Conservation (phyloP, 1,140 invertebrate genomes). For the Pachypeltis micranthus region DNA sequence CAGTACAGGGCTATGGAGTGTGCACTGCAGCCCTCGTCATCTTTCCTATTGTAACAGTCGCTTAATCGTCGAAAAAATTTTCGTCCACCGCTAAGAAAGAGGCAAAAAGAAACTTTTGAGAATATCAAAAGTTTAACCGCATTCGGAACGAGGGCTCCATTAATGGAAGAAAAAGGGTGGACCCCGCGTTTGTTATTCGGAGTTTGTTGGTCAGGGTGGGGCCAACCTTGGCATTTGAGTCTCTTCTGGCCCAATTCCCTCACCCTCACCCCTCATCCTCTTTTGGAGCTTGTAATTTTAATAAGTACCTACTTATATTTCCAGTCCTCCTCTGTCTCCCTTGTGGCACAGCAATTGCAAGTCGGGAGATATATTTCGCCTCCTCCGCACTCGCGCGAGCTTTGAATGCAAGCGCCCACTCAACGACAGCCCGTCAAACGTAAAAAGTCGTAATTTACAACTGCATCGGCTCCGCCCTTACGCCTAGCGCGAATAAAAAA, state of each 20-base stretch:
- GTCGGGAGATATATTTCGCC: too few relatives aligned
- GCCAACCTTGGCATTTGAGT: slow-evolving; percentile 9
- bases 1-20: neutral
- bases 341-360: too few relatives aligned
- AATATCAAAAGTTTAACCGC: neutral
- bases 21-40: neutral
- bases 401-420: too few relatives aligned
- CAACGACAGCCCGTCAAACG: too few relatives aligned
- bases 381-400: too few relatives aligned
- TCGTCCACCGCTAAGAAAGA: neutral
- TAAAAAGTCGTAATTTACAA: too few relatives aligned
- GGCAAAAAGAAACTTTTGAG: neutral
- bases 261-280: neutral
- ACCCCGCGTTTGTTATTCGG: neutral
- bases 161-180: slow-evolving; percentile 7
- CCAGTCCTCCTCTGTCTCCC: too few relatives aligned
- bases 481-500: too few relatives aligned
- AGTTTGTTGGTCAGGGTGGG: neutral
- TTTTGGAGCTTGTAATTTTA: slow-evolving; percentile 4
- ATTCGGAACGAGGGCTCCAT: neutral
- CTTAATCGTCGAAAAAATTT: neutral
- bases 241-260: slow-evolving; percentile 3
- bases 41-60: neutral
- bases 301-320: slow-evolving; percentile 10
- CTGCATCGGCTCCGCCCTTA: too few relatives aligned